Base-by-base conservation (phyloP, 1,140 invertebrate genomes). In the Drosophila ercepeae region DNA sequence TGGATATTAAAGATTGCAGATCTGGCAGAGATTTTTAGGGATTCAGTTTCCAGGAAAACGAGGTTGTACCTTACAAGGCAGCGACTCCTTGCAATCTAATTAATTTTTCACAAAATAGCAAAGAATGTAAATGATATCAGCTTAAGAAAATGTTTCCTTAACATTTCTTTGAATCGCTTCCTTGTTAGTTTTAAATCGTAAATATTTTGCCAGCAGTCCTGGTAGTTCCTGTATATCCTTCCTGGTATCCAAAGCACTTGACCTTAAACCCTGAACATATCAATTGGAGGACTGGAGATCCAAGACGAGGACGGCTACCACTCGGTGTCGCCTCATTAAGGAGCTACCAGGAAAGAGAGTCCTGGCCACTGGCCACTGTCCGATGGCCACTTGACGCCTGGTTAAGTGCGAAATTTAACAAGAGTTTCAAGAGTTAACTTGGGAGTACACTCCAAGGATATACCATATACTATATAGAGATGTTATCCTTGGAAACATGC, bases 321-420 rank as follows among this genome's bases (percentile, higher is more conserved):
- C 72, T 84, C 49, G 54, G 7, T 45, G 79, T 76, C 76, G 81
- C 81, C 81, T 65, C 51, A 68, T 84, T 81, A 84, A 76, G 49
- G 57, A 64, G 67, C 67, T 86, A 86, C 71, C 49, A 60, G 60
- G 79, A 86, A 84, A 39, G n/a, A 19, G 11, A 21, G 27, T 16
- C 11, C n/a, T 13, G 42, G 13, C 52, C 23, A 45, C 8, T 14
- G 41, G 50, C 52, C 81, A 86, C 81, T 86, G n/a, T n/a, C n/a
- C n/a, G n/a, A n/a, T n/a, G n/a, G n/a, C 52, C 81, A 86, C 81
- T 86, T 86, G 82, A 86, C 81, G 81, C 81, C 82, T 39, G 68
- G 63, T 45, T 67, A 82, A 88, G 82, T 88, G 82, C 77, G 70
- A 88, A 88, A 75, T 75, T 9, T 81, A 48, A 82, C 82, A 78